Percentiles rank a stretch among this genome's conserved stretches.
Conservation (phyloP, 1,140 invertebrate genomes). For the Solenopsis fugax region DNA sequence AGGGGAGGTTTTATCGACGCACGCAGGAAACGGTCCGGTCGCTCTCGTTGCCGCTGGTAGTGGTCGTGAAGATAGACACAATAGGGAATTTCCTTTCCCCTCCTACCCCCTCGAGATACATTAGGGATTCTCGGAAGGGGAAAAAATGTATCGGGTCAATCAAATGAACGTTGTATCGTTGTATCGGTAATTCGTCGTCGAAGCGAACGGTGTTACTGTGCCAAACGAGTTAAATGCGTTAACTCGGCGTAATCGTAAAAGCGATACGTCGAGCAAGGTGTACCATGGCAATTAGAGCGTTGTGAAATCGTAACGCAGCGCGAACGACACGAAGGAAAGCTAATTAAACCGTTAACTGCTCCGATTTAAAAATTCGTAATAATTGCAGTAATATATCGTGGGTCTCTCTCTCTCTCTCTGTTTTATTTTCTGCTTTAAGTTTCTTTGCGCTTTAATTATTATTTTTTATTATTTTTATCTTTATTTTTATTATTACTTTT, state of each 20-base stretch:
- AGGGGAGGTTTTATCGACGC: conserved; percentile 64
- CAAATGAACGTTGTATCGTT: neutral
- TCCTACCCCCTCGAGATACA: neutral
- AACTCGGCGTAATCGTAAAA: conserved; percentile 45
- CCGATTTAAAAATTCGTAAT: conserved; percentile 40
- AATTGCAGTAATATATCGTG: neutral
- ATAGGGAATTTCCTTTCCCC: conserved; percentile 48
- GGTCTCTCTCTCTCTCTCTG: no score
- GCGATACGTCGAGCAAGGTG: conserved; percentile 29
- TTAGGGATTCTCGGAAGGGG: conserved; percentile 7
- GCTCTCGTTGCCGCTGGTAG: conserved; percentile 45
- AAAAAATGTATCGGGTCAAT: neutral
- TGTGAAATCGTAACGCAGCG: conserved; percentile 35
- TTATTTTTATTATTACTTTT: no score
- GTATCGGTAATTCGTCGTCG: neutral
- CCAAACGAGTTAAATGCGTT: conserved; percentile 44
- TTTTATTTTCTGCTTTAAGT: no score
- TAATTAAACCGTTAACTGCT: conserved; percentile 56
- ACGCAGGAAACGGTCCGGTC: conserved; percentile 71
- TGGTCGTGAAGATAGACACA: conserved; percentile 42
- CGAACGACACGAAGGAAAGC: neutral
- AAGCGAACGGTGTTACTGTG: conserved; percentile 57
- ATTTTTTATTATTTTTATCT: no score
- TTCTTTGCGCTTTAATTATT: no score
- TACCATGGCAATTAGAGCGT: conserved; percentile 61